phyloP scores from a whole-genome alignment of 2,888 invertebrate species.

The Julus scandinavius region DNA sequence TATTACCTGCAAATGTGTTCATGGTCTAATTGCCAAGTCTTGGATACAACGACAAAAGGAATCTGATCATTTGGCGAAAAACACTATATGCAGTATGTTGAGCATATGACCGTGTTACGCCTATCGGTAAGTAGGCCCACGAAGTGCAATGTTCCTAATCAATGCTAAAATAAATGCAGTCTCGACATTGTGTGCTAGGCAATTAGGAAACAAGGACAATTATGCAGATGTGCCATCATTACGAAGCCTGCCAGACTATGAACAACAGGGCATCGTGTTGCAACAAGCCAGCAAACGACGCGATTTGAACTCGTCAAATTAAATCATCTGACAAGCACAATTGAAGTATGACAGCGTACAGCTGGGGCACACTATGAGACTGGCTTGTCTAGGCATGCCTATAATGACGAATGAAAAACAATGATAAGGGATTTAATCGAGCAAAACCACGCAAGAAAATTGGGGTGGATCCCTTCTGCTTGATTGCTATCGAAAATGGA shows the following conservation, averaged over 20 bases:
- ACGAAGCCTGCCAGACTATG: background rate
- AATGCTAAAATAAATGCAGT: constrained; percentile 22
- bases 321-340: constrained; percentile 20
- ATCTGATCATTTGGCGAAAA: background rate
- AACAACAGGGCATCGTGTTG: constrained; percentile 6
- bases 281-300: background rate
- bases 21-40: background rate
- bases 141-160: background rate
- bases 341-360: constrained; percentile 13
- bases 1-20: background rate
- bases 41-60: background rate
- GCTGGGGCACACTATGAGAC: background rate
- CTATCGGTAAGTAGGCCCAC: background rate
- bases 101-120: too few species aligned
- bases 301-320: constrained; percentile 28
- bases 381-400: background rate
- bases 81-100: too few species aligned
- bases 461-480: background rate
- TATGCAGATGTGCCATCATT: constrained; percentile 25
- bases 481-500: background rate
- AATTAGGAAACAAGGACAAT: constrained; percentile 21
- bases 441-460: background rate
- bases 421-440: background rate
- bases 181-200: background rate
- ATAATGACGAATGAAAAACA: constrained; percentile 8